Percentiles rank a stretch among this genome's conserved stretches.
phyloP scores from a whole-genome alignment of 2,888 invertebrate genomes.

The Phortica okadai region DNA sequence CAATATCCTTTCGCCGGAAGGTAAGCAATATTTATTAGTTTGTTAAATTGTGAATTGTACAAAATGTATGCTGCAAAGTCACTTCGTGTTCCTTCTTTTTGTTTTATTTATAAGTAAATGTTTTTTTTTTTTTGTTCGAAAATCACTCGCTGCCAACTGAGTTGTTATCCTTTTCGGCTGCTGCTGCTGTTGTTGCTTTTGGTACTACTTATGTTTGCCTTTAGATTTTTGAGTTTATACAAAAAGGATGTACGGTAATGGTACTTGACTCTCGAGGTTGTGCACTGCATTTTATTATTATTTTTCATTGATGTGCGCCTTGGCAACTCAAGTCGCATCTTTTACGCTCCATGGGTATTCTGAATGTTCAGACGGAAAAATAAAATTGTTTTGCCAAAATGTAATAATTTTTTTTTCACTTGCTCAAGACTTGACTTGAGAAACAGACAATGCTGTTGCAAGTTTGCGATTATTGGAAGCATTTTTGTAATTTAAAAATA shows the following conservation, averaged over 20 bases:
- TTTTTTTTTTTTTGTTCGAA: not conserved
- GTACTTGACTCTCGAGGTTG: conserved; percentile 54
- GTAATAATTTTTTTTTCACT: too few species aligned
- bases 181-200: not conserved
- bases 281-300: conserved; percentile 57
- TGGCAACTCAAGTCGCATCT: conserved; percentile 48
- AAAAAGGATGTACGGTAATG: conserved; percentile 44
- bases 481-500: too few species aligned
- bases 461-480: not conserved
- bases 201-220: not conserved
- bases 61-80: conserved; percentile 43
- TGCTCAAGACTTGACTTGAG: not conserved
- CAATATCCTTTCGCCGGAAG: conserved; percentile 66
- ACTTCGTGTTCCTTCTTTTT: conserved; percentile 19
- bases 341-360: conserved; percentile 39
- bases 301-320: conserved; percentile 65
- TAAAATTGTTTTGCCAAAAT: too few species aligned
- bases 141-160: not conserved
- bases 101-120: not conserved
- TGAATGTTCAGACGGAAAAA: conserved; percentile 13
- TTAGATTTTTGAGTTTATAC: not conserved
- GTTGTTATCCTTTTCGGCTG: not conserved
- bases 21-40: conserved; percentile 74
- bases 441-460: not conserved
- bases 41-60: conserved; percentile 74